Percentiles rank a stretch among this genome's conserved stretches.
Evolutionary conservation across 2,888 invertebrate genomes (phyloP).

Genomic region (Yponomeuta sedellus): DNA sequence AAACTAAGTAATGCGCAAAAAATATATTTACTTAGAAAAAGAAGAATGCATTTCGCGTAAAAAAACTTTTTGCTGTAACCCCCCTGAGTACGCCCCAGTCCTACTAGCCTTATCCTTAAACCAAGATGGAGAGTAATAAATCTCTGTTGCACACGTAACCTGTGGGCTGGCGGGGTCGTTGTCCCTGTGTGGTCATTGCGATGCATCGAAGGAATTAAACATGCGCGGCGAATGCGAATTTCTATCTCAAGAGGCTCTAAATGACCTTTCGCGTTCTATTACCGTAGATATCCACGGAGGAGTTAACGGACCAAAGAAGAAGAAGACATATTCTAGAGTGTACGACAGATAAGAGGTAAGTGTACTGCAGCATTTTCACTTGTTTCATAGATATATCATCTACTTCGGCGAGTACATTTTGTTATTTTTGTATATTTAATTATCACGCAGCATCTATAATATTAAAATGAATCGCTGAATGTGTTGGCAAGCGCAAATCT

Average conservation of each 20-base stretch:
- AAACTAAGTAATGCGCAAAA: no score
- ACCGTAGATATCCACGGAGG: no score
- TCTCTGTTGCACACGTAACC: constrained; percentile 19
- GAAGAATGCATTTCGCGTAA: no score
- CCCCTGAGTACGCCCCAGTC: background rate
- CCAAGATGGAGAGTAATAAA: constrained; percentile 27
- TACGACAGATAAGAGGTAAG: no score
- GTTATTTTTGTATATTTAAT: background rate
- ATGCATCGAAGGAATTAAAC: background rate
- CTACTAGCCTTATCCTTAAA: constrained; percentile 10
- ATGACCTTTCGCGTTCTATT: no score
- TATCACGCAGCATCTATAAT: no score
- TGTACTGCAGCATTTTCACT: constrained; percentile 2
- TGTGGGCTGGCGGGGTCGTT: constrained; percentile 9
- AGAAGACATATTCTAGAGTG: no score
- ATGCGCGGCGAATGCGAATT: background rate
- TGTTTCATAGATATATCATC: background rate
- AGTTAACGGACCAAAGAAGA: no score
- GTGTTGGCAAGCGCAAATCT: no score
- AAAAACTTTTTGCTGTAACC: background rate
- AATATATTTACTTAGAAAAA: no score
- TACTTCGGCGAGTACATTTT: background rate
- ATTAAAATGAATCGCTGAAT: no score
- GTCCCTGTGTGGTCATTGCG: constrained; percentile 1
- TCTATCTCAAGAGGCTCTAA: no score